phyloP scores from a whole-genome alignment of 1,140 invertebrate species.

The Latrodectus geometricus region DNA sequence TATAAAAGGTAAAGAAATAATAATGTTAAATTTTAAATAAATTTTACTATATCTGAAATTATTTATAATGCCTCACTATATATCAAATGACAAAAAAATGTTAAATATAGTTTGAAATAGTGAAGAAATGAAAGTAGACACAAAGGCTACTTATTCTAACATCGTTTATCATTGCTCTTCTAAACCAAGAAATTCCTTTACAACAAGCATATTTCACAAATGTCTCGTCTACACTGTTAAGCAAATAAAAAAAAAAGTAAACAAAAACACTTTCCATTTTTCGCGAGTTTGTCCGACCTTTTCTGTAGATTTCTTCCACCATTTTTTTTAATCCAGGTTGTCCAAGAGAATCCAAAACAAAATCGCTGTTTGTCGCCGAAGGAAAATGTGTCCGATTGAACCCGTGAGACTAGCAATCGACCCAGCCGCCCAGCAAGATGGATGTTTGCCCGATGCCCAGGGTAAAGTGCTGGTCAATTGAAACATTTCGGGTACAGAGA shows the following conservation, averaged over 20 bases:
- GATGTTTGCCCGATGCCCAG: conserved; percentile 9
- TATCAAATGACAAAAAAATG: no score
- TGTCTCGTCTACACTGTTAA: no score
- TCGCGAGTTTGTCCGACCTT: neutral
- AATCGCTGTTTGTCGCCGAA: conserved; percentile 32
- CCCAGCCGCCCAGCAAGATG: conserved; percentile 15
- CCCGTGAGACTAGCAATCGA: conserved; percentile 39
- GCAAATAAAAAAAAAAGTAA: neutral
- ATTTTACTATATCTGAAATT: no score
- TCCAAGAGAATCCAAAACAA: neutral
- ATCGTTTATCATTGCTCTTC: no score
- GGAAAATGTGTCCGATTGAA: conserved; percentile 19
- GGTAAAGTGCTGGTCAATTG: conserved; percentile 32
- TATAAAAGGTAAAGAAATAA: no score
- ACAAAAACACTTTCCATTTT: neutral
- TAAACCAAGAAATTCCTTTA: no score
- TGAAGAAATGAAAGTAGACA: no score
- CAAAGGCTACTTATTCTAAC: no score
- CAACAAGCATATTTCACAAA: no score
- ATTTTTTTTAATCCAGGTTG: neutral
- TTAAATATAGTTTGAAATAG: no score
- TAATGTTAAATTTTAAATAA: no score
- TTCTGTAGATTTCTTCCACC: neutral
- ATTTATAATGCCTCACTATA: no score
- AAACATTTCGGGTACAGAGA: conserved; percentile 19